These are phyloP conservation scores for Yasuhikotakia modesta DNA, from an alignment of 2,797 vertebrate genomes.

Conservation along the genomic window DNA sequence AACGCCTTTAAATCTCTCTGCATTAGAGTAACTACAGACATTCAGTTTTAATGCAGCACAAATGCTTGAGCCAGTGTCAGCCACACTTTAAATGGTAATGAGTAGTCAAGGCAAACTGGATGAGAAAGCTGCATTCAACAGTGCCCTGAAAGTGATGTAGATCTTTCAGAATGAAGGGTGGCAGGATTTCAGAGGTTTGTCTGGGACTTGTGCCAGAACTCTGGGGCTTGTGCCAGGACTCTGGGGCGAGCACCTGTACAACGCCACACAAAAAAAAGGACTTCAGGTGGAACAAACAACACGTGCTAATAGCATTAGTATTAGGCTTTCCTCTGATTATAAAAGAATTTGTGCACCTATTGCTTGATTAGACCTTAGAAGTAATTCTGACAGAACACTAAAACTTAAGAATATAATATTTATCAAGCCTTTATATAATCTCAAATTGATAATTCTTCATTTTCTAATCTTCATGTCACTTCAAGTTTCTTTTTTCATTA, in stretches of 20 bases:
- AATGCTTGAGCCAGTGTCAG: slow-evolving; percentile 26
- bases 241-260: slow-evolving; percentile 38
- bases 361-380: no score
- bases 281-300: no score
- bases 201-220: slow-evolving; percentile 33
- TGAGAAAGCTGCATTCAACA: neutral
- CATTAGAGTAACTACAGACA: slow-evolving; percentile 23
- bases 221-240: no score
- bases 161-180: slow-evolving; percentile 36
- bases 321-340: no score
- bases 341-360: no score
- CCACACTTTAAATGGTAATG: slow-evolving; percentile 46
- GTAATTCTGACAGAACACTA: no score
- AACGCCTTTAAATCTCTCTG: slow-evolving; percentile 44
- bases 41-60: slow-evolving; percentile 49
- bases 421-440: no score
- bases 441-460: no score
- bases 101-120: slow-evolving; percentile 12
- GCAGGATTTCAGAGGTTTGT: slow-evolving; percentile 40
- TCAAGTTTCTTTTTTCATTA: no score
- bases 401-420: no score
- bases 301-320: no score
- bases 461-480: no score
- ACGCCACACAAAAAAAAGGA: slow-evolving; percentile 16
- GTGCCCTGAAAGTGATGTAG: slow-evolving; percentile 36